phyloP scores from a whole-genome alignment of 1,140 invertebrate species.

The Solen grandis region DNA sequence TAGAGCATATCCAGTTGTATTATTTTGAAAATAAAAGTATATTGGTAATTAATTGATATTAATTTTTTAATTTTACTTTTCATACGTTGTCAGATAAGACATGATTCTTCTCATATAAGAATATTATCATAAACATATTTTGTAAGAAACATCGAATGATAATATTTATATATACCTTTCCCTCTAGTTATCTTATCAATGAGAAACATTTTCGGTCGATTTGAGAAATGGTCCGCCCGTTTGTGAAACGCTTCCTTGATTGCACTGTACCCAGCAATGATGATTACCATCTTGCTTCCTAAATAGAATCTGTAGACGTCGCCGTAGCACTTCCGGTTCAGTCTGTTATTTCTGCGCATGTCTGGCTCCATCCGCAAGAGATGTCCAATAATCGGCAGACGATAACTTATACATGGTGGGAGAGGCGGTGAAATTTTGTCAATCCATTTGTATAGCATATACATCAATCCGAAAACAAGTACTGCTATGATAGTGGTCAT shows the following conservation, averaged over 20 bases:
- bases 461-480: no score
- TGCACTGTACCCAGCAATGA: slow-evolving; percentile 9
- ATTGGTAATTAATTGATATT: no score
- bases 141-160: no score
- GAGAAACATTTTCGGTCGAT: slow-evolving; percentile 21
- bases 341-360: slow-evolving; percentile 13
- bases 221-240: slow-evolving; percentile 6
- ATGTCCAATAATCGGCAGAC: no score
- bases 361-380: slow-evolving; percentile 2
- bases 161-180: background rate
- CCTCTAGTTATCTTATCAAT: slow-evolving; percentile 13
- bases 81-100: background rate
- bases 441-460: no score
- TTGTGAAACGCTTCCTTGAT: slow-evolving; percentile 33
- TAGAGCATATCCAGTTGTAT: no score
- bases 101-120: background rate
- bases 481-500: no score
- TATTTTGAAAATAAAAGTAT: no score
- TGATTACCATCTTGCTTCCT: slow-evolving; percentile 7
- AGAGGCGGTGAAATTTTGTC: no score
- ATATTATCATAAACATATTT: no score
- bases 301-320: slow-evolving; percentile 23
- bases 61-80: slow-evolving; percentile 1
- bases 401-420: slow-evolving; percentile 19
- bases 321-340: slow-evolving; percentile 16